These are phyloP conservation scores for Andrena marginata DNA, from an alignment of 2,888 invertebrate genomes.

Conservation along the genomic window DNA sequence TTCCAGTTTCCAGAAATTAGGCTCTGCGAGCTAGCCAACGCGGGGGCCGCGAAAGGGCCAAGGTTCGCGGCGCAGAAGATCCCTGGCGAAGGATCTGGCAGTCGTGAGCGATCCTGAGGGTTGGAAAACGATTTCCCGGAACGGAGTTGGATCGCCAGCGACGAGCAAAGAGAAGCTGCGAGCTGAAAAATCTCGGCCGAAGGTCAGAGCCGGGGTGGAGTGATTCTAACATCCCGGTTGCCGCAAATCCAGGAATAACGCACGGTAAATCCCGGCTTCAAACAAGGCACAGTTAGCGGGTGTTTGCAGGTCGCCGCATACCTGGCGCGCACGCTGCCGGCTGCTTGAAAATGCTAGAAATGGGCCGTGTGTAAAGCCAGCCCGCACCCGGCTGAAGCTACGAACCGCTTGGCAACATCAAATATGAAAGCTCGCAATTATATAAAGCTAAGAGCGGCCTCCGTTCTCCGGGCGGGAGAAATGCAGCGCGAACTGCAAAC, in stretches of 20 bases:
- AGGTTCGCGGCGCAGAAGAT: background rate
- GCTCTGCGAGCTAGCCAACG: no score
- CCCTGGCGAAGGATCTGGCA: background rate
- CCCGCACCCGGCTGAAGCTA: slow-evolving; percentile 58
- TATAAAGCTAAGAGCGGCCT: slow-evolving; percentile 69
- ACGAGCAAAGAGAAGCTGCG: background rate
- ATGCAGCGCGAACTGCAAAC: slow-evolving; percentile 64
- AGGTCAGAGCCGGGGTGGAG: slow-evolving; percentile 14
- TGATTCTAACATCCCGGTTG: slow-evolving; percentile 50
- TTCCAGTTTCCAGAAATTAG: no score
- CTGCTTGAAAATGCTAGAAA: slow-evolving; percentile 71
- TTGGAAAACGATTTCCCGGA: background rate
- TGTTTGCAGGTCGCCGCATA: slow-evolving; percentile 71
- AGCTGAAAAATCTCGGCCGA: slow-evolving; percentile 36
- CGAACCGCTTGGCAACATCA: slow-evolving; percentile 64
- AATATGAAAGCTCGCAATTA: slow-evolving; percentile 75
- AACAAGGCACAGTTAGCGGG: slow-evolving; percentile 62
- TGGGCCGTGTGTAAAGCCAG: slow-evolving; percentile 64
- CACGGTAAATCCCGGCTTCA: slow-evolving; percentile 69
- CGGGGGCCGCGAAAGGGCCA: background rate
- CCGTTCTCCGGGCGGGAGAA: slow-evolving; percentile 45
- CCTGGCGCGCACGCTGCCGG: slow-evolving; percentile 38
- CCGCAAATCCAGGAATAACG: slow-evolving; percentile 69
- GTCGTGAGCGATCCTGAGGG: background rate
- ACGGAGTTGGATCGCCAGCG: background rate